A percentile compares a stretch with the other conserved stretches of the same genome.
Conservation (phyloP, 2,888 invertebrate genomes). For the Pilophorus perplexus region DNA sequence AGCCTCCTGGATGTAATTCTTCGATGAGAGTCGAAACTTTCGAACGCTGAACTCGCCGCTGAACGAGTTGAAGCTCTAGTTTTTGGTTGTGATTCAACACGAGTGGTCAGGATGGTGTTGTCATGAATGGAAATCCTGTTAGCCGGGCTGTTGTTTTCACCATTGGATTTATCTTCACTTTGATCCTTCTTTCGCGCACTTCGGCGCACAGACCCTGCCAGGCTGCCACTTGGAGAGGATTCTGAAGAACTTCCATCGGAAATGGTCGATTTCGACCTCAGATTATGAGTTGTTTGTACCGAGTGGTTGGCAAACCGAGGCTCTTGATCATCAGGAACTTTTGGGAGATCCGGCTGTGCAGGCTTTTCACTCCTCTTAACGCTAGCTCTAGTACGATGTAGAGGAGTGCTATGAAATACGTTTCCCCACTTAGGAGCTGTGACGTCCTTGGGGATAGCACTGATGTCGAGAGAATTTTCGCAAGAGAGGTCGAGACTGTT, state of each 20-base stretch:
- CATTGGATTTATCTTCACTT: neutral
- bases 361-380: neutral
- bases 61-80: neutral
- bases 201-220: neutral
- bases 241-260: neutral
- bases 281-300: neutral
- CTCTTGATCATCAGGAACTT: neutral
- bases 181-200: neutral
- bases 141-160: neutral
- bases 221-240: neutral
- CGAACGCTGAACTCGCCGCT: neutral
- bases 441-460: constrained; percentile 1
- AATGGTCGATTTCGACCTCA: neutral
- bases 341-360: too few species aligned
- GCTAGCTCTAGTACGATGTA: neutral
- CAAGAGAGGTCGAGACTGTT: neutral
- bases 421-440: constrained; percentile 1
- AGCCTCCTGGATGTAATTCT: neutral
- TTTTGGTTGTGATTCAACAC: neutral
- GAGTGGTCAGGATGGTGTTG: neutral
- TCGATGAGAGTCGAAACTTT: constrained; percentile 16
- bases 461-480: constrained; percentile 11
- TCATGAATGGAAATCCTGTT: neutral
- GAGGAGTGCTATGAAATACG: constrained; percentile 12
- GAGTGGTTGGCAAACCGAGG: neutral